phyloP scores from a whole-genome alignment of 2,113 vertebrate genomes.

The Phaethornis superciliosus region DNA sequence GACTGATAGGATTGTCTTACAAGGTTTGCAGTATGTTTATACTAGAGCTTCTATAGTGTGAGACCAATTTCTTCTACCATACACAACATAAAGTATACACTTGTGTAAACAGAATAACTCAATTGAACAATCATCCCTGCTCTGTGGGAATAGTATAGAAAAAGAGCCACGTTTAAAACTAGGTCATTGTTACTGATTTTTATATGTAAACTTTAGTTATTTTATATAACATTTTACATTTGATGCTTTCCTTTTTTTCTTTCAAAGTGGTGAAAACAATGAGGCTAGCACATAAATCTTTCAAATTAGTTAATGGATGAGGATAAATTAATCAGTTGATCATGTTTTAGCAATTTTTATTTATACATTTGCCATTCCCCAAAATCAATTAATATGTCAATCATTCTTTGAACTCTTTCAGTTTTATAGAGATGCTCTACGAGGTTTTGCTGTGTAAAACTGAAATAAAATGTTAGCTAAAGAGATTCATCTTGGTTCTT shows the following conservation, averaged over 20 bases:
- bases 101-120: background rate
- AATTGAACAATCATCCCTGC: background rate
- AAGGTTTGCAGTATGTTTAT: background rate
- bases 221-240: background rate
- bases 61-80: background rate
- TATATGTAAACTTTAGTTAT: background rate
- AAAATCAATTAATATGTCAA: background rate
- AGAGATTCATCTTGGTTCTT: background rate
- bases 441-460: background rate
- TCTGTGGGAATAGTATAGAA: background rate
- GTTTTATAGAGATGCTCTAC: background rate
- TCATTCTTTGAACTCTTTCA: background rate
- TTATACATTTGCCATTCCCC: background rate
- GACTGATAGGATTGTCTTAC: background rate
- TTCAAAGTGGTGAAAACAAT: background rate
- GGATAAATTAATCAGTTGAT: background rate
- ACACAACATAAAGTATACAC: background rate
- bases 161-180: background rate
- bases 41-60: background rate
- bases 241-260: background rate
- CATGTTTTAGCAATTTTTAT: background rate
- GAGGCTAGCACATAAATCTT: background rate
- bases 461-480: conserved; percentile 11
- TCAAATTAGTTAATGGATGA: background rate
- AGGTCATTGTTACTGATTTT: background rate